Evolutionary conservation across 2,113 vertebrate genomes (phyloP).

Genomic region (Tragelaphus imberbis): DNA sequence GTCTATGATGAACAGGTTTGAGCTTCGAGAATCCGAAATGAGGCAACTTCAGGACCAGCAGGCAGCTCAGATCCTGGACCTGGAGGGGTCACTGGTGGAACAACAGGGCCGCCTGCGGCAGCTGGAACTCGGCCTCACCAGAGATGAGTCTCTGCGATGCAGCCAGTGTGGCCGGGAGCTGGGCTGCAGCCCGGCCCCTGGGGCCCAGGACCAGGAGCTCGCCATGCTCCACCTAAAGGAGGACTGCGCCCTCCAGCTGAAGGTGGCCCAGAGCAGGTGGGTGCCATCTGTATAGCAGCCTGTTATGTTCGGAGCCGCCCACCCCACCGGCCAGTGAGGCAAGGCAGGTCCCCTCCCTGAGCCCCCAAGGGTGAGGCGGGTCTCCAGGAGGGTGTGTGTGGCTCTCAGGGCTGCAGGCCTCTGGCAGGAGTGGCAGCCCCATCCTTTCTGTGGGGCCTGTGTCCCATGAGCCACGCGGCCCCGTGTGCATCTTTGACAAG

Average conservation of each 20-base stretch:
- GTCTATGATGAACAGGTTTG: constrained; percentile 71
- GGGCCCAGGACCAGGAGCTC: constrained; percentile 79
- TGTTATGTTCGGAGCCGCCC: accelerated
- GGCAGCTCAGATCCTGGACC: constrained; percentile 74
- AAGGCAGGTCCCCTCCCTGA: background rate
- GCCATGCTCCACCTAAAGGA: constrained; percentile 69
- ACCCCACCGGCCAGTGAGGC: background rate
- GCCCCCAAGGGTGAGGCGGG: accelerated
- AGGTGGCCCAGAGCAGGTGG: constrained; percentile 83
- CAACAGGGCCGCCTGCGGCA: constrained; percentile 81
- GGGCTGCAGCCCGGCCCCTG: constrained; percentile 67
- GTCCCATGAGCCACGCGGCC: accelerated
- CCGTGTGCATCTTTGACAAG: accelerated
- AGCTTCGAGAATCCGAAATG: constrained; percentile 73
- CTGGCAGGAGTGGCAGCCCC: accelerated
- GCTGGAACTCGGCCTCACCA: constrained; percentile 78
- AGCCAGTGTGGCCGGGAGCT: constrained; percentile 74
- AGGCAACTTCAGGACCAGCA: constrained; percentile 73
- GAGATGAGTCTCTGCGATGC: constrained; percentile 68
- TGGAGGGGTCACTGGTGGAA: constrained; percentile 79
- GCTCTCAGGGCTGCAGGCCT: background rate
- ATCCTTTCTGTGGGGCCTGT: accelerated
- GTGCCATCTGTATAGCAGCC: background rate
- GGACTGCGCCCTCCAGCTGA: constrained; percentile 78
- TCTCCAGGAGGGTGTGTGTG: background rate